phyloP scores from a whole-genome alignment of 2,113 vertebrate species.

The Xiphophorus maculatus region DNA sequence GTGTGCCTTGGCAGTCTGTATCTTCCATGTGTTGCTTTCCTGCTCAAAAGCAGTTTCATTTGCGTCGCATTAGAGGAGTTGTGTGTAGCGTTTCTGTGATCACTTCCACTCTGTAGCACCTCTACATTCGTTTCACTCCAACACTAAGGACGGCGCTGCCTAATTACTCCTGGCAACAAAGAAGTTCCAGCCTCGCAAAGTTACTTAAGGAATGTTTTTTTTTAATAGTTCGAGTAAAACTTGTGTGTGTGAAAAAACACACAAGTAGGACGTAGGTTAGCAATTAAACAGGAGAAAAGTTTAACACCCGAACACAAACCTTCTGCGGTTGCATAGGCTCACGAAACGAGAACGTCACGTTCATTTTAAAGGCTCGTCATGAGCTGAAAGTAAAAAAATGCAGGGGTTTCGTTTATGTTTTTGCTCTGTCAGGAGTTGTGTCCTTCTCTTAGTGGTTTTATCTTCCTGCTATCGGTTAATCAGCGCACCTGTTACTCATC shows the following conservation, averaged over 20 bases:
- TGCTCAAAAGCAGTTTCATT: slow-evolving; percentile 38
- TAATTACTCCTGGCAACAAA: slow-evolving; percentile 28
- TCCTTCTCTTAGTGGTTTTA: not conserved
- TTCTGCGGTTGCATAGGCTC: not conserved
- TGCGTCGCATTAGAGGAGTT: slow-evolving; percentile 25
- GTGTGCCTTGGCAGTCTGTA: slow-evolving; percentile 42
- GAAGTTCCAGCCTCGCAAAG: not conserved
- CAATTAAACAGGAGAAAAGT: not conserved
- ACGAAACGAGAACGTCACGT: not conserved
- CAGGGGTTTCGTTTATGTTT: not conserved
- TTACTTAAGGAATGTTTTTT: not conserved
- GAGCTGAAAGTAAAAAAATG: not conserved
- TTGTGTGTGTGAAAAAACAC: not conserved
- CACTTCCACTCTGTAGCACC: slow-evolving; percentile 6
- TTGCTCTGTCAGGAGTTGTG: not conserved
- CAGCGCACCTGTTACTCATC: not conserved
- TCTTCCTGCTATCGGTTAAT: not conserved
- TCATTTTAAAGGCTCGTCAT: not conserved
- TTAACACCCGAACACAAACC: not conserved
- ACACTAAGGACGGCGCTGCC: slow-evolving; percentile 21
- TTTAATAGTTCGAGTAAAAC: not conserved
- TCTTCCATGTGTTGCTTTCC: slow-evolving; percentile 28
- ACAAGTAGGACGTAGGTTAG: not conserved
- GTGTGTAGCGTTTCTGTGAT: slow-evolving; percentile 43
- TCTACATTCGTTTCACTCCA: slow-evolving; percentile 2